These are phyloP conservation scores for Mugil cephalus DNA, from an alignment of 2,113 vertebrate species.

Conservation along the genomic window DNA sequence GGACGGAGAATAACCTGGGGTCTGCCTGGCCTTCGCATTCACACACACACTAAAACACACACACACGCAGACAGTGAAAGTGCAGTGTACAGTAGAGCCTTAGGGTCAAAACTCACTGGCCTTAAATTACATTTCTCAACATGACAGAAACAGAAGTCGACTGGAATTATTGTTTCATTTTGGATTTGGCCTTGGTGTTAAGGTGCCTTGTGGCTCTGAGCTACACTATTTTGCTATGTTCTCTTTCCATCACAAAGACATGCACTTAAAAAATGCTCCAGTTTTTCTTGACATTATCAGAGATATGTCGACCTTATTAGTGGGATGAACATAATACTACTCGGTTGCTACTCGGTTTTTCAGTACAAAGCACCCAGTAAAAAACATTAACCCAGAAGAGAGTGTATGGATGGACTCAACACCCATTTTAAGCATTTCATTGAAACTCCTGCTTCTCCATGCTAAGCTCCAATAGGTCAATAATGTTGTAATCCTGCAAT, in stretches of 20 bases:
- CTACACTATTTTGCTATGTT: constrained; percentile 19
- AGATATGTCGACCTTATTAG: too few relatives aligned
- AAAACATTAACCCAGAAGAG: too few relatives aligned
- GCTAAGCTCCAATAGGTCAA: too few relatives aligned
- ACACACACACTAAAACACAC: constrained; percentile 32
- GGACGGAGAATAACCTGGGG: constrained; percentile 73
- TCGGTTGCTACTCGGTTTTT: too few relatives aligned
- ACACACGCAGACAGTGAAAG: constrained; percentile 32
- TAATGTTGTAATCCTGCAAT: too few relatives aligned
- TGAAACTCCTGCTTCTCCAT: too few relatives aligned
- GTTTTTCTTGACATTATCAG: neutral
- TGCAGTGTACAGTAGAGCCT: constrained; percentile 71
- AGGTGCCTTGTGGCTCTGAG: constrained; percentile 66
- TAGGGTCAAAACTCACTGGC: constrained; percentile 80
- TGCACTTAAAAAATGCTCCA: constrained; percentile 4
- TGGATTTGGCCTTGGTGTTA: constrained; percentile 75
- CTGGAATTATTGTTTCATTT: constrained; percentile 83
- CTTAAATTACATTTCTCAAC: constrained; percentile 85
- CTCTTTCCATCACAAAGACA: constrained; percentile 34
- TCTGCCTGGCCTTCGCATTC: constrained; percentile 52
- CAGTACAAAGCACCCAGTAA: too few relatives aligned
- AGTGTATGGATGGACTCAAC: too few relatives aligned
- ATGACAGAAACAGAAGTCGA: constrained; percentile 81
- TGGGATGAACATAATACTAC: too few relatives aligned
- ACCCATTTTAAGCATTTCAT: too few relatives aligned